A percentile compares a stretch with the other conserved stretches of the same genome.
phyloP scores from a whole-genome alignment of 2,113 vertebrate genomes.

The Tetrax tetrax region DNA sequence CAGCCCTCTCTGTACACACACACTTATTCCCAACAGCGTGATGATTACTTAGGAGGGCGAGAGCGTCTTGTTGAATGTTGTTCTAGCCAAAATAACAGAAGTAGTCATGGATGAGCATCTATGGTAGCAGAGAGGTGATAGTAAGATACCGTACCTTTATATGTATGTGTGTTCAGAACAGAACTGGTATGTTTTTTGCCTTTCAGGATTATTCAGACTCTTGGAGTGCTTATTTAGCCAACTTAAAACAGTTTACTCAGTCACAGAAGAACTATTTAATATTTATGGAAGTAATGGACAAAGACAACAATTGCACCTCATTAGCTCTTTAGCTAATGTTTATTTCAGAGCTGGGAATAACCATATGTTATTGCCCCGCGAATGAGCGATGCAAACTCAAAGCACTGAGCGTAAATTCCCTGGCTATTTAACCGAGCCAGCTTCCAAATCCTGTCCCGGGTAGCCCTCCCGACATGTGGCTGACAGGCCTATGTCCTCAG shows the following conservation, averaged over 20 bases:
- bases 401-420: not conserved
- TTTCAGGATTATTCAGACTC: not conserved
- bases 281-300: not conserved
- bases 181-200: not conserved
- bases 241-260: not conserved
- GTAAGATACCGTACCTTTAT: not conserved
- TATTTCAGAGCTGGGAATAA: constrained; percentile 8
- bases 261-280: not conserved
- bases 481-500: not conserved
- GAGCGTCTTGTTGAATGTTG: not conserved
- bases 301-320: not conserved
- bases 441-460: not conserved
- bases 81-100: not conserved
- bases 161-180: not conserved
- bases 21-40: not conserved
- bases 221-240: not conserved
- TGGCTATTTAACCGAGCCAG: not conserved
- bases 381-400: not conserved
- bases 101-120: not conserved
- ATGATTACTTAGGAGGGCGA: not conserved
- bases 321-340: not conserved
- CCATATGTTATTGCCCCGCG: not conserved
- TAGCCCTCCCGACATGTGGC: not conserved
- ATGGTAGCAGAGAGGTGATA: not conserved
- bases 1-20: not conserved